These are phyloP conservation scores for Globia sparganii DNA, from an alignment of 2,888 invertebrate genomes.

Conservation along the genomic window DNA sequence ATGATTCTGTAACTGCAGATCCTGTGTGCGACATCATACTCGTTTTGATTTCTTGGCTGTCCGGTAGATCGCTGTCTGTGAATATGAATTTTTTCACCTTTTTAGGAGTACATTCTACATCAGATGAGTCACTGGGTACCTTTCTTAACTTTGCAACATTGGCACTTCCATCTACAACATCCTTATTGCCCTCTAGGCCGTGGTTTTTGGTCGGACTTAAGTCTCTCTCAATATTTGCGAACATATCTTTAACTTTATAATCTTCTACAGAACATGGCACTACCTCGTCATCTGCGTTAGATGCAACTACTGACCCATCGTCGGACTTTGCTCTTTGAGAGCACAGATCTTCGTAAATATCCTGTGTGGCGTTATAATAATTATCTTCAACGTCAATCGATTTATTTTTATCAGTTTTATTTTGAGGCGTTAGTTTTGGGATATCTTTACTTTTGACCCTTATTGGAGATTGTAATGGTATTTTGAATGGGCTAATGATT, in stretches of 20 bases:
- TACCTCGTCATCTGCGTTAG: constrained; percentile 62
- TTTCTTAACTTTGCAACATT: constrained; percentile 65
- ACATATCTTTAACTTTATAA: constrained; percentile 64
- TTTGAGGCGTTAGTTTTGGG: constrained; percentile 57
- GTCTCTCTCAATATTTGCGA: constrained; percentile 63
- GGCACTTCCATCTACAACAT: constrained; percentile 67
- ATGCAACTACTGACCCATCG: constrained; percentile 35
- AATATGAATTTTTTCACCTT: constrained; percentile 76
- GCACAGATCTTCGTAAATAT: constrained; percentile 81
- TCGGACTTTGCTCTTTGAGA: constrained; percentile 74
- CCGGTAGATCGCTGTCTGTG: constrained; percentile 80
- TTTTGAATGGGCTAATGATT: constrained; percentile 80
- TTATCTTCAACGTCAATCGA: constrained; percentile 68
- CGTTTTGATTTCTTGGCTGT: constrained; percentile 85
- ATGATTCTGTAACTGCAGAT: constrained; percentile 72
- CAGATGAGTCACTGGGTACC: constrained; percentile 78
- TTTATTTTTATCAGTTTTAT: constrained; percentile 52
- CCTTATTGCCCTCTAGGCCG: constrained; percentile 39
- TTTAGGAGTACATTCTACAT: constrained; percentile 79
- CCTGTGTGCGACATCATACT: constrained; percentile 69
- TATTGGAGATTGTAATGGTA: constrained; percentile 77
- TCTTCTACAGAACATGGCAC: constrained; percentile 73
- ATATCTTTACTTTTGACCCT: constrained; percentile 77
- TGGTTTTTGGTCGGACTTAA: constrained; percentile 59
- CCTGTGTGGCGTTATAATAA: constrained; percentile 84